These are phyloP conservation scores for Melanocharis versteri DNA, from an alignment of 2,113 vertebrate genomes.

Conservation along the genomic window DNA sequence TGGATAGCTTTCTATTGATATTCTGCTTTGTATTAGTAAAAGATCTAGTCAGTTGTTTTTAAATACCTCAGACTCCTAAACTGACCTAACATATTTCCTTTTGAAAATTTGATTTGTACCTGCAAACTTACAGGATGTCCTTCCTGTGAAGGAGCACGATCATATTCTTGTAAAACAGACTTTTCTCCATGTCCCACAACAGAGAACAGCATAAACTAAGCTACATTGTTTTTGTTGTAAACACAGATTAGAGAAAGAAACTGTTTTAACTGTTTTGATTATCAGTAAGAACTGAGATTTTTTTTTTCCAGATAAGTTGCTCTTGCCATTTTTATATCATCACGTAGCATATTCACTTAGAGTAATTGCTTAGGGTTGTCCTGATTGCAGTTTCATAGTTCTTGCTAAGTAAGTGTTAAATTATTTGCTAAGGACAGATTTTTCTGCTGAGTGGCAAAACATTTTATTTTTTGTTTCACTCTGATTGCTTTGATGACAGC, in stretches of 20 bases:
- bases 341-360: not conserved
- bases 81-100: not conserved
- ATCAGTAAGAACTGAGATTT: not conserved
- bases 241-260: not conserved
- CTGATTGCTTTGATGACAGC: conserved; percentile 23
- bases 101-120: not conserved
- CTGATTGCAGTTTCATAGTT: not conserved
- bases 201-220: not conserved
- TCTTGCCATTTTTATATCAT: not conserved
- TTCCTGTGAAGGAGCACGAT: not conserved
- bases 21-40: not conserved
- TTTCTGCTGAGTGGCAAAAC: not conserved
- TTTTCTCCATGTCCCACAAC: not conserved
- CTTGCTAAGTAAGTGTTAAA: not conserved
- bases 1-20: not conserved
- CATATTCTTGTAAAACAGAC: not conserved
- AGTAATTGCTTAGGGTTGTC: not conserved
- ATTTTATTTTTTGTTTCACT: not conserved
- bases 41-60: not conserved
- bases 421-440: not conserved
- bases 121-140: not conserved
- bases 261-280: not conserved
- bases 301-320: not conserved
- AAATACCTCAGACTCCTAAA: not conserved
- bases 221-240: not conserved